Percentiles rank a stretch among this genome's conserved stretches.
Conservation (phyloP, 2,797 vertebrate species). For the Brotula barbata region DNA sequence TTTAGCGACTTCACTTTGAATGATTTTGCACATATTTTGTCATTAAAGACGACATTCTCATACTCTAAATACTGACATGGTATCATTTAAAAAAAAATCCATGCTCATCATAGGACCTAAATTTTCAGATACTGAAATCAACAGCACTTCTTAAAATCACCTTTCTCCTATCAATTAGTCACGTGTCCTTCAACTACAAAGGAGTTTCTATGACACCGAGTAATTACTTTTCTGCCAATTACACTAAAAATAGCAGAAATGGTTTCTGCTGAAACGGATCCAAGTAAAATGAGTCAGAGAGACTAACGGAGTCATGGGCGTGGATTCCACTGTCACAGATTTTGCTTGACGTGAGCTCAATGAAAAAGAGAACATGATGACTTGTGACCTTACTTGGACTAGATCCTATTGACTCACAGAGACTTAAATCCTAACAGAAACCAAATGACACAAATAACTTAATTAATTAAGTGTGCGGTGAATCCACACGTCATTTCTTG, state of each 20-base stretch:
- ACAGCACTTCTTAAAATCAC: constrained; percentile 29
- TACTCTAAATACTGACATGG: no score
- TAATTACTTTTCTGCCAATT: not conserved
- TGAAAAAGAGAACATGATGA: no score
- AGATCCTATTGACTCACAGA: no score
- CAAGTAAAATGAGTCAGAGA: constrained; percentile 1
- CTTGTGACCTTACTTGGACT: no score
- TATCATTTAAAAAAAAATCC: no score
- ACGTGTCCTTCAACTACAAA: constrained; percentile 19
- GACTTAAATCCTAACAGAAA: no score
- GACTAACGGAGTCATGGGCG: not conserved
- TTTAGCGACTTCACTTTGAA: constrained; percentile 12
- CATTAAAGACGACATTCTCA: constrained; percentile 12
- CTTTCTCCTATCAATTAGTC: constrained; percentile 22
- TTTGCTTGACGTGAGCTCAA: no score
- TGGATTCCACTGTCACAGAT: no score
- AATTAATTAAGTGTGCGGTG: no score
- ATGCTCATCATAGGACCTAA: constrained; percentile 11
- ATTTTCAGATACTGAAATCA: constrained; percentile 23
- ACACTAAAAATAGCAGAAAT: not conserved
- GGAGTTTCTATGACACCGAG: constrained; percentile 11
- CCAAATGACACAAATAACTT: no score
- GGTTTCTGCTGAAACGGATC: not conserved
- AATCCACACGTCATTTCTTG: no score
- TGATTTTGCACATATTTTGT: constrained; percentile 19